phyloP scores from a whole-genome alignment of 1,140 invertebrate genomes.

The Polypedilum pembai region DNA sequence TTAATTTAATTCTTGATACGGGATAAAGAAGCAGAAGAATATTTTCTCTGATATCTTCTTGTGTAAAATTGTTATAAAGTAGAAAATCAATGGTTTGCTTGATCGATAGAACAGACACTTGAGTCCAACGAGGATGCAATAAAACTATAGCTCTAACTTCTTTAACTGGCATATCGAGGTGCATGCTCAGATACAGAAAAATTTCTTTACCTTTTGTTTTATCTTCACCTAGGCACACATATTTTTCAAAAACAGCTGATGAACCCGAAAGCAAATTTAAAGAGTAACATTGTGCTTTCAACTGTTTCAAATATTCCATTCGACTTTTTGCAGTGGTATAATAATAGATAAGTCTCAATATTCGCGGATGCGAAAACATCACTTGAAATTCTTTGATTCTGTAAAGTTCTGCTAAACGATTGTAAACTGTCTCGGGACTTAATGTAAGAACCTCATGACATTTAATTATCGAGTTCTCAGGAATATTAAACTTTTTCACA shows the following conservation, averaged over 20 bases:
- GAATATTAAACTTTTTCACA: conserved; percentile 46
- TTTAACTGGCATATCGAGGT: conserved; percentile 36
- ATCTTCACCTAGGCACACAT: conserved; percentile 48
- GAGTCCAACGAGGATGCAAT: conserved; percentile 51
- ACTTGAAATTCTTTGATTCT: conserved; percentile 48
- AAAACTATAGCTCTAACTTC: conserved; percentile 42
- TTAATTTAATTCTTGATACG: conserved; percentile 36
- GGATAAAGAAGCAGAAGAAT: conserved; percentile 51
- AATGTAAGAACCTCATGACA: conserved; percentile 49
- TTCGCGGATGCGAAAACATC: conserved; percentile 47
- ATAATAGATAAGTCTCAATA: conserved; percentile 49
- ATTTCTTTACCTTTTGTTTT: conserved; percentile 50
- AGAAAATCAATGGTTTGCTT: conserved; percentile 47
- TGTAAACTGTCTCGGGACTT: conserved; percentile 45
- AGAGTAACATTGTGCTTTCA: conserved; percentile 49
- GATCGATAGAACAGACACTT: conserved; percentile 47
- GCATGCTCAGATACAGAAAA: conserved; percentile 40
- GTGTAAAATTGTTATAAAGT: conserved; percentile 42
- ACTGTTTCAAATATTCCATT: conserved; percentile 46
- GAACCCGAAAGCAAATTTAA: conserved; percentile 49
- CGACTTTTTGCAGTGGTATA: conserved; percentile 49
- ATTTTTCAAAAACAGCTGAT: conserved; percentile 49
- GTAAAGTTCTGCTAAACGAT: conserved; percentile 46
- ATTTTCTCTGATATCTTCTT: conserved; percentile 46
- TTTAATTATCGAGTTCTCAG: conserved; percentile 44